Evolutionary conservation across 2,113 vertebrate genomes (phyloP).

Genomic region (Butorides virescens): DNA sequence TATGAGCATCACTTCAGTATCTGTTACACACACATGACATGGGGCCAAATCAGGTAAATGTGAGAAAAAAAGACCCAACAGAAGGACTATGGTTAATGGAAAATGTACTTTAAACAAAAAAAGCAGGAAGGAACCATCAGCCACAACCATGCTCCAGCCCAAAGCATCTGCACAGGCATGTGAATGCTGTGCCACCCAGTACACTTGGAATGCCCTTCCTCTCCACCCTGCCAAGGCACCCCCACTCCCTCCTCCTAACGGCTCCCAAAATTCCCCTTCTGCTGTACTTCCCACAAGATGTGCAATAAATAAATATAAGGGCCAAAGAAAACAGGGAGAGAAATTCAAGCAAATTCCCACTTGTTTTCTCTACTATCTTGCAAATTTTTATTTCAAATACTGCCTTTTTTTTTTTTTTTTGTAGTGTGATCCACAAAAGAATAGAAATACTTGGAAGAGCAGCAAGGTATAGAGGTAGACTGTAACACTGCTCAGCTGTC

Average conservation of each 20-base stretch:
- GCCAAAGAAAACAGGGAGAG: background rate
- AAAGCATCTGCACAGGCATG: background rate
- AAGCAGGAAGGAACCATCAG: background rate
- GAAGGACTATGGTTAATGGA: slow-evolving; percentile 1
- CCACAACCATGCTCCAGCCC: background rate
- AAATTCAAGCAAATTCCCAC: background rate
- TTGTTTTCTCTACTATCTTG: background rate
- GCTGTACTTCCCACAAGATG: background rate
- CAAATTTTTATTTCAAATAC: background rate
- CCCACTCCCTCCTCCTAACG: background rate
- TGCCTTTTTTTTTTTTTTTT: background rate
- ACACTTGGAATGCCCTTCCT: background rate
- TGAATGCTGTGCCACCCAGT: background rate
- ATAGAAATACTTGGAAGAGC: background rate
- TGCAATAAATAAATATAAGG: background rate
- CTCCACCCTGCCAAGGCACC: background rate
- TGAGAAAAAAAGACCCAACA: background rate
- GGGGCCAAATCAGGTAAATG: background rate
- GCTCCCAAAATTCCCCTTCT: background rate
- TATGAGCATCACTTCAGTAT: background rate
- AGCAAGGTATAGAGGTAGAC: background rate
- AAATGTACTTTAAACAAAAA: background rate
- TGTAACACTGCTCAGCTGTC: background rate
- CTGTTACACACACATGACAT: background rate
- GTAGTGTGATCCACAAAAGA: background rate